Evolutionary conservation across 2,888 invertebrate genomes (phyloP).

Genomic region (Beris chalybata): DNA sequence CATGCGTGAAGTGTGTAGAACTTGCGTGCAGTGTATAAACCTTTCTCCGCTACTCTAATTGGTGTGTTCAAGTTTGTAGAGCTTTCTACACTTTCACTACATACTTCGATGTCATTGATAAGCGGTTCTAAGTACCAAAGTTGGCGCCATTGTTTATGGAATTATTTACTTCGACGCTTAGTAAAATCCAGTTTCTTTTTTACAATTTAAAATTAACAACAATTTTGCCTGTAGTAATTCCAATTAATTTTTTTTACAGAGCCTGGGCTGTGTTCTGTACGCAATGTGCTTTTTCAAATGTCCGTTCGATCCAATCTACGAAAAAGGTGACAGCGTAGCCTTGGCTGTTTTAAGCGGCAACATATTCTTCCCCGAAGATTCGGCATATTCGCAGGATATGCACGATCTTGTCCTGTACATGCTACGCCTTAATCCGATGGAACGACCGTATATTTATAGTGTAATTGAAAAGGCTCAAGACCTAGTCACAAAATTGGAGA

Average conservation of each 20-base stretch:
- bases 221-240: no score
- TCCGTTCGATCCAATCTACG: conserved; percentile 81
- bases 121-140: no score
- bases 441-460: conserved; percentile 75
- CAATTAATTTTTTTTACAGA: conserved; percentile 59
- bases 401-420: conserved; percentile 70
- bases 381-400: conserved; percentile 69
- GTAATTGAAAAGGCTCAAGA: conserved; percentile 67
- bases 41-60: no score
- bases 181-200: no score
- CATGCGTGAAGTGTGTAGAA: no score
- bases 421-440: conserved; percentile 74
- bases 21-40: no score
- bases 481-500: conserved; percentile 61
- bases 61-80: no score
- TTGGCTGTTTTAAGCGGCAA: conserved; percentile 79
- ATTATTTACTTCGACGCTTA: no score
- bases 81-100: no score
- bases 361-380: conserved; percentile 69
- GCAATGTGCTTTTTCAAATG: conserved; percentile 84
- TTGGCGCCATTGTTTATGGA: no score
- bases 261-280: conserved; percentile 82
- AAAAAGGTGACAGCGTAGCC: conserved; percentile 84
- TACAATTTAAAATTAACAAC: no score
- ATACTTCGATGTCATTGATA: no score